Base-by-base conservation (phyloP, 2,888 invertebrate genomes). In the Lycia hirtaria region DNA sequence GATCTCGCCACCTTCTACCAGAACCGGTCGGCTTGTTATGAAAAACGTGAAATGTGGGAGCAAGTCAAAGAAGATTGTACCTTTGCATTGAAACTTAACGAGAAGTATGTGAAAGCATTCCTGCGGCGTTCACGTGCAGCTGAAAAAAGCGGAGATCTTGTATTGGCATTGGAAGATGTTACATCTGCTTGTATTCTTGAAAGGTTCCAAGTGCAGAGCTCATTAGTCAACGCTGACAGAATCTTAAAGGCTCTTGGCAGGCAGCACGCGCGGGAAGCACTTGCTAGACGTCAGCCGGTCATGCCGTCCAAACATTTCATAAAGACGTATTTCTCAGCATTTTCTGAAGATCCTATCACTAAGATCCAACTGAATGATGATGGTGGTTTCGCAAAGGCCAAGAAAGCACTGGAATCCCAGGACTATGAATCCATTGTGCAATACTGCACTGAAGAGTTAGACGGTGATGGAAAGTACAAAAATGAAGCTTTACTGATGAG, bases 21-120 rank as follows among this genome's bases (percentile, higher is more conserved):
- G 84, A 99, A 99, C 81, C 95, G 98, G 72, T 99, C 98, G 9
- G 99, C 98, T 12, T 97, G 98, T 37, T 97, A 97, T 84, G 98
- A 98, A 84, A 97, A 98, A 84, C 90, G 98, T 77, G 95, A 96
- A 85, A 96, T 97, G 86, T 97, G 96, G 93, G 94, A 94, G 60
- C 93, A 95, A 65, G 98, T 98, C 0, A 96, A 97, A 75, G 94
- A 95, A 63, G 98, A 98, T 81, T 98, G 98, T 77, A 94, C 96
- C 1, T 94, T 94, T 76, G 98, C 99, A 1, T 92, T 99, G 28
- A 94, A 96, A 75, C 92, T 96, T 22, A 97, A 98, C 84, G 95
- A 95, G 32, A 95, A 94, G 66, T 99, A 98, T 84, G 93, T 95
- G 10, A 98, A 98, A 90, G 98, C 98, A 2, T 93, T 98, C 60